These are phyloP conservation scores for Tyrannus savana DNA, from an alignment of 2,113 vertebrate genomes.

Conservation along the genomic window DNA sequence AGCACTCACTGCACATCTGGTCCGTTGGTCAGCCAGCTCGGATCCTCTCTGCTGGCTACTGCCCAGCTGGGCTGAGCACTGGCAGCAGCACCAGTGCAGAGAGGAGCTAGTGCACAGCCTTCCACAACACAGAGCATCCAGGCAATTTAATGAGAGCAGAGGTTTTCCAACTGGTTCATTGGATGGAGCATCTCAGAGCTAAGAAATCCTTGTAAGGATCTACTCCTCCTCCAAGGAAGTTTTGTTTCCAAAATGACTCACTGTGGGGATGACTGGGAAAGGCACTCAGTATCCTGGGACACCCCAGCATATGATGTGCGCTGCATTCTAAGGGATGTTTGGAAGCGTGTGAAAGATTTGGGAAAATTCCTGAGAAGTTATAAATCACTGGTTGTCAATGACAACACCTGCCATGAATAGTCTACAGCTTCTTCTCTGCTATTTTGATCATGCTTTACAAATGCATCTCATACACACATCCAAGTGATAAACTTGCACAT, in stretches of 20 bases:
- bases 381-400: slow-evolving; percentile 46
- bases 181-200: not conserved
- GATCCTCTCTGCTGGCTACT: slow-evolving; percentile 51
- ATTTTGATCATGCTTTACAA: slow-evolving; percentile 54
- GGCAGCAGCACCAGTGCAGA: slow-evolving; percentile 32
- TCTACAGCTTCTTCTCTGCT: slow-evolving; percentile 46
- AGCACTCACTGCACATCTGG: slow-evolving; percentile 64
- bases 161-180: not conserved
- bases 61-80: slow-evolving; percentile 54
- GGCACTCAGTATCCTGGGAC: not conserved
- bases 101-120: not conserved
- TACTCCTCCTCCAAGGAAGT: not conserved
- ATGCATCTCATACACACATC: slow-evolving; percentile 31
- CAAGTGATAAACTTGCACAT: slow-evolving; percentile 59
- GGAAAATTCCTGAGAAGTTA: slow-evolving; percentile 21
- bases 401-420: slow-evolving; percentile 60
- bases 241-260: not conserved
- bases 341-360: not conserved
- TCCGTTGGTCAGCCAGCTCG: slow-evolving; percentile 57
- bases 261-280: not conserved
- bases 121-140: not conserved
- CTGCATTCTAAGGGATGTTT: not conserved
- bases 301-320: not conserved
- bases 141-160: not conserved
- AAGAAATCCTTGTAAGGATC: not conserved